Base-by-base conservation (phyloP, 2,797 vertebrate genomes). In the Anas bernieri region DNA sequence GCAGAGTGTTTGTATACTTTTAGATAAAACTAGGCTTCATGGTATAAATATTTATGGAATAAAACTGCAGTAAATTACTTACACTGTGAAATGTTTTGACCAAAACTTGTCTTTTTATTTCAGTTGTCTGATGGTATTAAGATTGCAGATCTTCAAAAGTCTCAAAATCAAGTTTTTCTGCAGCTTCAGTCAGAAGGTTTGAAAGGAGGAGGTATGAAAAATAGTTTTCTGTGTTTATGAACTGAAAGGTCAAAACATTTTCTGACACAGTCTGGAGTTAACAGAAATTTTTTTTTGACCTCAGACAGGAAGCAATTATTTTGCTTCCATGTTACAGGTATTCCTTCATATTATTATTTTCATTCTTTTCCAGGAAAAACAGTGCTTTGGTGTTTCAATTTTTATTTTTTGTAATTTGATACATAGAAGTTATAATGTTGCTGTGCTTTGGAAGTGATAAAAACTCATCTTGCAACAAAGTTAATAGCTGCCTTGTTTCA, bases 181-280 rank as follows among this genome's bases (percentile, higher is more conserved):
- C 98, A 97, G 18, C 98, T 99, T 97, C 98, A 98, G 92, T 98
- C 99, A 97, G 98, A 97, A 97, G 99, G 99, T 58, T 98, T 99
- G 68, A 98, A 98, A 98, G 99, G 99, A 86, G 99, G 99, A 99
- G 99, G 99, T 99, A 98, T 85, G 96, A 48, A 85, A 84, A 87
- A 80, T 64, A 68, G 33, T 88, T 59, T 6, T 74, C 31, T 91
- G 28, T 79, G 15, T 73, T 83, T 70, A 72, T 86, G 56, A 80
- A 78, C 21, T 79, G 30, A 17, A 69, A 67, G 6, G 15, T 90
- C 50, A 78, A 55, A 90, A n/a, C 10, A 30, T 91, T 86, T 94
- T 75, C 20, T 90, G 35, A 35, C 3, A 4, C 25, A 75, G 2
- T 68, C 28, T 33, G 14, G n/a, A 84, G 17, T 86, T 76, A 66